Evolutionary conservation across 2,113 vertebrate genomes (phyloP), one percentile per base, ranked within the genome.

Genomic region (Dinomys branickii): DNA sequence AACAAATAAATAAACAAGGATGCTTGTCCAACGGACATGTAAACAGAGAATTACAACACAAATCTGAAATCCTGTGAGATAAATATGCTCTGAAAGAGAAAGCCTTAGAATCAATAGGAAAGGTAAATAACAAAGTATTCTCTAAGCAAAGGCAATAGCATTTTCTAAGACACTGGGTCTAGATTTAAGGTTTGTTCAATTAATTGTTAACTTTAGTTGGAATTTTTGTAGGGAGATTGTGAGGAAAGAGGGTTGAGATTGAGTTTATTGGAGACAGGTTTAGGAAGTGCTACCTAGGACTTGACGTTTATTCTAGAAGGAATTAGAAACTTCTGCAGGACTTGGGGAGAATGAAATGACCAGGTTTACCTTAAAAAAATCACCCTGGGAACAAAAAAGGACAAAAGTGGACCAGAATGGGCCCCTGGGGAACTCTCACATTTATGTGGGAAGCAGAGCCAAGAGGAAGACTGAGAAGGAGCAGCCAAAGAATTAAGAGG

Each of bases 321-420:
- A 54, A n/a, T 3, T 22, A 78, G 86, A 54, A 86, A 6, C 30
- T 78, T 71, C 38, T 82, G 35, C 77, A 67, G 30, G 63, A 83
- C 5, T 63, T 81, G 58, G 33, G 20, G 10, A 81, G 73, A 84
- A 35, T 54, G 3, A 90, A 86, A 84, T 69, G 59, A 58, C 87
- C 50, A 73, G 73, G 24, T 65, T 61, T 71, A 22, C 13, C 56
- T 73, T 22, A 2, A 77, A 90, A 94, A 75, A 24, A 1, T 61
- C 67, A 86, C 33, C 82, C 82, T 95, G 67, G 69, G 52, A 94
- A 92, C 38, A 93, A 94, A 58, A 8, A 33, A 96, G 28, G 83
- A 41, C 80, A 91, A 93, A 54, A 94, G 63, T 7, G 30, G 35
- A 61, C 59, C 10, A 20, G 47, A 94, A 86, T 16, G 26, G 65